These are phyloP conservation scores for Helarctos malayanus DNA, from an alignment of 2,797 vertebrate genomes.

Conservation along the genomic window DNA sequence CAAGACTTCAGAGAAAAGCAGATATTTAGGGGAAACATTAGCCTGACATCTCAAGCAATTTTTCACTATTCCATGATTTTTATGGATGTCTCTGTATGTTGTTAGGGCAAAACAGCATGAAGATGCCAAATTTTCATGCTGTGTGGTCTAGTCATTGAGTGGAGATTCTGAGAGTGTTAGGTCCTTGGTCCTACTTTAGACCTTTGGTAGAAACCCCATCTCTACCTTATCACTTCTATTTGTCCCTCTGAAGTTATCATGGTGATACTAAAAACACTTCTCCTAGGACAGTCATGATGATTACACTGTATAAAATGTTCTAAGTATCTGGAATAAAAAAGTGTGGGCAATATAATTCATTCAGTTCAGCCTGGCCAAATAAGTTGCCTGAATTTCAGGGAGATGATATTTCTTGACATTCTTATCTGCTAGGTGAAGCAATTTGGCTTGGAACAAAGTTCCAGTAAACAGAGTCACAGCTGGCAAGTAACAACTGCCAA, in stretches of 20 bases:
- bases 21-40: not conserved
- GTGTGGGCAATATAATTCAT: not conserved
- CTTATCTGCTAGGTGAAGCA: not conserved
- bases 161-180: not conserved
- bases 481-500: not conserved
- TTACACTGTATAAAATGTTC: not conserved
- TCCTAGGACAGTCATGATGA: not conserved
- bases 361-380: not conserved
- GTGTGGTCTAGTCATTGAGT: not conserved
- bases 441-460: not conserved
- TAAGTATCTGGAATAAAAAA: not conserved
- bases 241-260: not conserved
- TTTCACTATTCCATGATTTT: not conserved
- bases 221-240: not conserved
- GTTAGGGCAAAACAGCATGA: not conserved
- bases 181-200: not conserved
- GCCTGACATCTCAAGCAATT: not conserved
- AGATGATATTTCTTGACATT: not conserved
- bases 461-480: not conserved
- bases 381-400: slow-evolving; percentile 34
- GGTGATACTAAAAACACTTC: not conserved
- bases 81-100: not conserved
- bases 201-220: not conserved
- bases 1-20: not conserved
- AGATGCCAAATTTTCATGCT: not conserved